Percentiles rank a stretch among this genome's conserved stretches.
Evolutionary conservation across 2,113 vertebrate genomes (phyloP).

Genomic region (Vicugna pacos): DNA sequence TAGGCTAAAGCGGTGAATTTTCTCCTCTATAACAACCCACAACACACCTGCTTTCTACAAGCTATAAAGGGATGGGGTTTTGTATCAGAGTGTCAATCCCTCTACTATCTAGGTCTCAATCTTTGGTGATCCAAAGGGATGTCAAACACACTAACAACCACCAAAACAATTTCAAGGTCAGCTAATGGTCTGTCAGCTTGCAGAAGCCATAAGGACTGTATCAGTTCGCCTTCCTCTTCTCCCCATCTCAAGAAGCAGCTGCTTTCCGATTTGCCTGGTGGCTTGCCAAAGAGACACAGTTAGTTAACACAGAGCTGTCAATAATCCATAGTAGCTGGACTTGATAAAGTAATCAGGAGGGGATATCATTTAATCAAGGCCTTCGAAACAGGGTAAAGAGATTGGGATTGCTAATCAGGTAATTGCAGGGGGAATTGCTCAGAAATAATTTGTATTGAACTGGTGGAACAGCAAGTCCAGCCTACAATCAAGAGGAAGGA

Average conservation of each 20-base stretch:
- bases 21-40: not conserved
- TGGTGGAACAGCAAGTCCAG: slow-evolving; percentile 36
- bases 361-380: slow-evolving; percentile 79
- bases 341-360: slow-evolving; percentile 79
- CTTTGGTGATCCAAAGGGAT: slow-evolving; percentile 53
- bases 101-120: slow-evolving; percentile 35
- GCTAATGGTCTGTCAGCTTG: slow-evolving; percentile 57
- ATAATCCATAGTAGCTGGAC: slow-evolving; percentile 76
- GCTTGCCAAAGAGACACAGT: slow-evolving; percentile 62
- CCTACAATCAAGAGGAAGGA: not conserved
- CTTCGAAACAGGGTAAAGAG: slow-evolving; percentile 72
- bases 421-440: slow-evolving; percentile 59
- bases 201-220: slow-evolving; percentile 64
- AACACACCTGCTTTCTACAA: not conserved
- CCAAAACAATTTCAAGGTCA: slow-evolving; percentile 69
- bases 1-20: not conserved
- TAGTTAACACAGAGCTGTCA: slow-evolving; percentile 77
- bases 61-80: not conserved
- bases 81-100: not conserved
- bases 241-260: slow-evolving; percentile 76
- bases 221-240: slow-evolving; percentile 69
- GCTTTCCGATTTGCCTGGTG: slow-evolving; percentile 67
- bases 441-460: slow-evolving; percentile 71
- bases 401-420: slow-evolving; percentile 67
- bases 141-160: not conserved